Evolutionary conservation across 2,797 vertebrate genomes (phyloP).

Genomic region (Poeciliopsis presidionis): DNA sequence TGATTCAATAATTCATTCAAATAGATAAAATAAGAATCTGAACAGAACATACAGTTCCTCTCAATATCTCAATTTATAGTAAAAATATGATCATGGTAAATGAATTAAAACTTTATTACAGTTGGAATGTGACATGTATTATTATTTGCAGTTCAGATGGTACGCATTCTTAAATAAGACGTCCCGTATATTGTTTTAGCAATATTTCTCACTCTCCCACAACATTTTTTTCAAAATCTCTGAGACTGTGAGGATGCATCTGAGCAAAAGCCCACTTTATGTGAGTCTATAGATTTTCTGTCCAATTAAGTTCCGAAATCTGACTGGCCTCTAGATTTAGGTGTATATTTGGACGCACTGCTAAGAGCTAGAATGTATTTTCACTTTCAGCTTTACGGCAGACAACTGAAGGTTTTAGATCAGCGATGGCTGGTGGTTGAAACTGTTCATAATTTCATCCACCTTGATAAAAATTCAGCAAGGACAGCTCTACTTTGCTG

Average conservation of each 20-base stretch:
- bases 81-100: background rate
- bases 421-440: too few relatives aligned
- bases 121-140: background rate
- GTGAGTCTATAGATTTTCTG: too few relatives aligned
- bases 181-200: background rate
- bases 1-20: constrained; percentile 74
- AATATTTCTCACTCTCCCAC: background rate
- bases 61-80: background rate
- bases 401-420: background rate
- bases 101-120: background rate
- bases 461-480: background rate
- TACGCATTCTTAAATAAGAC: too few relatives aligned
- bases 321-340: background rate
- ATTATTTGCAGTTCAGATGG: background rate
- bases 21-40: constrained; percentile 61
- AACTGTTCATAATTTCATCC: too few relatives aligned
- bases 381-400: background rate
- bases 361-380: background rate
- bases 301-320: background rate
- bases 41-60: constrained; percentile 35
- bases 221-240: background rate
- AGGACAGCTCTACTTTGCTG: background rate
- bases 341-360: background rate
- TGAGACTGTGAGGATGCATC: background rate
- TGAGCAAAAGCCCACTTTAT: background rate